Conservation (phyloP, 2,888 invertebrate species). For the Apamea epomidion region DNA sequence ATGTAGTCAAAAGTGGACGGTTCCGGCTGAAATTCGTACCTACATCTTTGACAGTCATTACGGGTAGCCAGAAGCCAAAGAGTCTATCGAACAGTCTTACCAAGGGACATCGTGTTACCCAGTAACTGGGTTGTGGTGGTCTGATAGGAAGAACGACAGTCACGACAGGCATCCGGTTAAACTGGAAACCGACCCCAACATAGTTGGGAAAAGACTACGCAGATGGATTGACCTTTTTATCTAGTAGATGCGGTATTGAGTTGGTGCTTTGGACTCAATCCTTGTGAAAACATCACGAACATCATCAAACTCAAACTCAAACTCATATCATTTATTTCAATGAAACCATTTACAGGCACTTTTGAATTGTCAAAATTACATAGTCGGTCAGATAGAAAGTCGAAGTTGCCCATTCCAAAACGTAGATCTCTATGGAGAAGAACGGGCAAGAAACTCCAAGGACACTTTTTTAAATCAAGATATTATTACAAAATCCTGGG, state of each 20-base stretch:
- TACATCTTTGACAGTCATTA: not conserved
- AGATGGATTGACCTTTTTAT: not conserved
- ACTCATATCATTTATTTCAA: too few species aligned
- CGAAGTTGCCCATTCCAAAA: too few species aligned
- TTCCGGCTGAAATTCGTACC: not conserved
- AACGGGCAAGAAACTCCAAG: too few species aligned
- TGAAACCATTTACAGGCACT: too few species aligned
- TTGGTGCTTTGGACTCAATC: not conserved
- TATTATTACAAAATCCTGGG: too few species aligned
- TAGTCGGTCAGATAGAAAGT: too few species aligned
- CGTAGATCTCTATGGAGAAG: too few species aligned
- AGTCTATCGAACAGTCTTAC: not conserved
- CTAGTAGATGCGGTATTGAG: not conserved
- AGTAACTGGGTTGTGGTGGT: not conserved
- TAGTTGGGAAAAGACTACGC: not conserved
- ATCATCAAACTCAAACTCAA: too few species aligned
- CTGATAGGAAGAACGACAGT: not conserved
- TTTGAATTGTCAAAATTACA: too few species aligned
- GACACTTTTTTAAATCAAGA: too few species aligned
- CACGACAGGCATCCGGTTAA: not conserved
- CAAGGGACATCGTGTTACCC: not conserved
- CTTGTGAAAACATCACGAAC: not conserved
- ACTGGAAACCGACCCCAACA: not conserved
- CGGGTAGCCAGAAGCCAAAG: not conserved
- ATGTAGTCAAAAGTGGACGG: too few species aligned